A percentile compares a stretch with the other conserved stretches of the same genome.
These are phyloP conservation scores for Agrilus planipennis DNA, from an alignment of 1,140 invertebrate genomes.

Conservation along the genomic window DNA sequence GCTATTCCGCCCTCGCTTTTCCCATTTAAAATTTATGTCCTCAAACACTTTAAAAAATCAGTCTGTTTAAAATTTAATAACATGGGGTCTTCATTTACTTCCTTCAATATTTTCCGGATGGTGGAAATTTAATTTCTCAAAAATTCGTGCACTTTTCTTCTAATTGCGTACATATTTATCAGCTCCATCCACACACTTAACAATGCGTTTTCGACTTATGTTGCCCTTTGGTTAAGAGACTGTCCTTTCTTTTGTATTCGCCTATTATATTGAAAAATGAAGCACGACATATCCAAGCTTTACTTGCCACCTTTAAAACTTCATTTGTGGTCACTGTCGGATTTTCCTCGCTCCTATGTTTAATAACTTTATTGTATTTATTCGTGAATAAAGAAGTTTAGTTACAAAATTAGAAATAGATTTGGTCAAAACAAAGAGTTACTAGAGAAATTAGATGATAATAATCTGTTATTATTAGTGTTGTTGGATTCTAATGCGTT, in stretches of 20 bases:
- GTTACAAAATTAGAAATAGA: no score
- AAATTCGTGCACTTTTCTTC: constrained; percentile 1
- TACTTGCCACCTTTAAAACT: not conserved
- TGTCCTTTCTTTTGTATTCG: not conserved
- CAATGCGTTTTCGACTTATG: not conserved
- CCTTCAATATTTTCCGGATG: not conserved
- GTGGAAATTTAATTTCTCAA: not conserved
- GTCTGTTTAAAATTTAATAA: not conserved
- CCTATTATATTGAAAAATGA: not conserved
- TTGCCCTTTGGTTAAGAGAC: not conserved
- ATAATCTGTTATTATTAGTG: no score
- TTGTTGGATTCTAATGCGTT: no score
- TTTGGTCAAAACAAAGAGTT: no score
- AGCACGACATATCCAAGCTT: not conserved
- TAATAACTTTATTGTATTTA: no score
- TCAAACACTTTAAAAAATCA: not conserved
- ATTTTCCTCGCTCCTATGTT: no score
- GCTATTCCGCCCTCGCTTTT: not conserved
- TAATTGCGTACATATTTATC: not conserved
- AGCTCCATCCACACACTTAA: not conserved
- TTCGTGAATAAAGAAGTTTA: no score
- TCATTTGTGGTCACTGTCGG: no score
- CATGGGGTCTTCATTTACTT: not conserved
- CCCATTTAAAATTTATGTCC: not conserved
- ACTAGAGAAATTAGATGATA: no score